Evolutionary conservation across 2,888 invertebrate genomes (phyloP).

Genomic region (Diarsia rubi): DNA sequence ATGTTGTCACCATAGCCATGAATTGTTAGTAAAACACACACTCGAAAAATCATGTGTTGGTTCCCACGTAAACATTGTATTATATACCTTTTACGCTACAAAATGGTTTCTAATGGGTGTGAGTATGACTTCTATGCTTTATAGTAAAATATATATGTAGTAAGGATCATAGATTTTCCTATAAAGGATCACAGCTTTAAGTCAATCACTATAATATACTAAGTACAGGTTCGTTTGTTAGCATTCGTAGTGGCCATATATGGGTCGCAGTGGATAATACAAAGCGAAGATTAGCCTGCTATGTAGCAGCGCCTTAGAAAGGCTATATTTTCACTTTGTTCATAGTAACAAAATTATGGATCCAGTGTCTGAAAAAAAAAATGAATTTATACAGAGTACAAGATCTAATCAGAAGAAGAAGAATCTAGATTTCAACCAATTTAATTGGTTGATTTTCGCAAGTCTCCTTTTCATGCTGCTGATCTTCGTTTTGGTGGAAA

Average conservation of each 20-base stretch:
- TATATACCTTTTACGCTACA: background rate
- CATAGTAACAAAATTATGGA: too few species aligned
- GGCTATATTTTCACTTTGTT: background rate
- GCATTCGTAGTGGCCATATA: background rate
- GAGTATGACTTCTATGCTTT: constrained; percentile 14
- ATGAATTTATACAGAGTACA: background rate
- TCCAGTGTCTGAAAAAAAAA: too few species aligned
- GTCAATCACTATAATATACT: background rate
- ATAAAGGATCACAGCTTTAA: background rate
- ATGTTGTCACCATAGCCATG: constrained; percentile 11
- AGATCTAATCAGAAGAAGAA: background rate
- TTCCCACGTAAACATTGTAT: background rate
- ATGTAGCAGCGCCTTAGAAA: background rate
- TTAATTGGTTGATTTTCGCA: background rate
- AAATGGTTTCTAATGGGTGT: background rate
- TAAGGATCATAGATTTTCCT: background rate
- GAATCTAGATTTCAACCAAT: background rate
- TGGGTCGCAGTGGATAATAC: background rate
- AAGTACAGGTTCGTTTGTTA: background rate
- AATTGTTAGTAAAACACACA: constrained; percentile 14
- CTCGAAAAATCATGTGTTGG: background rate
- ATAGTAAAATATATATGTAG: background rate
- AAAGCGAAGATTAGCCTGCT: background rate
- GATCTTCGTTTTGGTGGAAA: background rate
- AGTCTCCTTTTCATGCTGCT: background rate